Base-by-base conservation (phyloP, 1,140 invertebrate genomes). In the Acromyrmex echinatior region DNA sequence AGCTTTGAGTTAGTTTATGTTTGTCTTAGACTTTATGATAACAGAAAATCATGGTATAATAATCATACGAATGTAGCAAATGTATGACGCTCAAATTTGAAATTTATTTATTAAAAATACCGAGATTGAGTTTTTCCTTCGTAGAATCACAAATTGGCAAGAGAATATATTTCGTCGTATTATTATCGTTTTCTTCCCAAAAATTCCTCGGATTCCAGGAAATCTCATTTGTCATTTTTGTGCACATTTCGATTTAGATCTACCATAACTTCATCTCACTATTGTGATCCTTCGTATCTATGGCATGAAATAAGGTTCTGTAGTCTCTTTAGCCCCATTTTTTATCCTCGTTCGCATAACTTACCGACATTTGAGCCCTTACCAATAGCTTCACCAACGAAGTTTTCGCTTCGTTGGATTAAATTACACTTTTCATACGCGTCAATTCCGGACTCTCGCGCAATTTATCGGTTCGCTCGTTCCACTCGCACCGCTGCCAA, bases 361-460 rank as follows among this genome's bases (percentile, higher is more conserved):
- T 84, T 63, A 84, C 5, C 14, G 39, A 45, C 68, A 70, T 3
- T 25, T 31, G 16, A 28, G 35, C 18, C 45, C 31, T 88, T 71
- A 76, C 60, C 16, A 51, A 58, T 80, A 73, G 71, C 28, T 53
- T 21, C 25, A 18, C 66, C 66, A 39, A 31, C 10, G 39, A 86
- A 88, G 39, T 88, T 89, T 53, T 21, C 31, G 45, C 35, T 39
- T 7, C 58, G 45, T 6, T 63, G 63, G 45, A 86, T 87, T 87
- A 73, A 89, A 87, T 89, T 89, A 89, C 77, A 71, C 58, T 87
- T 89, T 90, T 90, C 87, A 87, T 74, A 78, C 28, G 63, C 78
- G 56, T 84, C 56, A 84, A 51, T 84, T 71, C 5, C 35, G 63
- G 14, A 49, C 16, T 73, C 56, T 45, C 35, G 56, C 53, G 53